Evolutionary conservation across 2,797 vertebrate species (phyloP).

Genomic region (Taenioides sp.): DNA sequence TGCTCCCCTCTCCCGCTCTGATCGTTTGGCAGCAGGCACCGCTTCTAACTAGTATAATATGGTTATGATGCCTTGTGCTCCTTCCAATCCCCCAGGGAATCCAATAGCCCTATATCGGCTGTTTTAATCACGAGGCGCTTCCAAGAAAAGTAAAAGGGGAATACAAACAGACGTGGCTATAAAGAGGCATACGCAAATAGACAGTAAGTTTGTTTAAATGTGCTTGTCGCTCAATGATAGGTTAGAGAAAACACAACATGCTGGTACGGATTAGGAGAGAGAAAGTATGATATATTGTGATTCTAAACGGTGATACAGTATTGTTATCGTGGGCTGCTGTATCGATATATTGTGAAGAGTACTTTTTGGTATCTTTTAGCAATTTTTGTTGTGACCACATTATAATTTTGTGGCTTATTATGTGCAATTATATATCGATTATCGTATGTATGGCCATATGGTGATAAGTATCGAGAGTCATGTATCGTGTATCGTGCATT

Average conservation of each 20-base stretch:
- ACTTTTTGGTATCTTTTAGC: no score
- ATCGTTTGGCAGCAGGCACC: slow-evolving; percentile 59
- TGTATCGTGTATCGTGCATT: no score
- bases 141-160: slow-evolving; percentile 73
- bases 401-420: no score
- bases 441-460: no score
- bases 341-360: no score
- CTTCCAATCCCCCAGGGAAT: slow-evolving; percentile 74
- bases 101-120: slow-evolving; percentile 73
- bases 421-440: no score
- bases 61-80: slow-evolving; percentile 79
- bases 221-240: slow-evolving; percentile 61
- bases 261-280: slow-evolving; percentile 39
- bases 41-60: slow-evolving; percentile 75
- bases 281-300: slow-evolving; percentile 16
- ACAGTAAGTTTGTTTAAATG: slow-evolving; percentile 66
- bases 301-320: slow-evolving; percentile 1
- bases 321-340: no score
- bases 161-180: slow-evolving; percentile 64
- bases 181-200: slow-evolving; percentile 63
- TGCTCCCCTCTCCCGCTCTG: slow-evolving; percentile 52
- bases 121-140: slow-evolving; percentile 74
- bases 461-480: no score
- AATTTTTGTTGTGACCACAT: no score
- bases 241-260: slow-evolving; percentile 68